Base-by-base conservation (phyloP, 2,888 invertebrate genomes). In the Chironomus riparius region DNA sequence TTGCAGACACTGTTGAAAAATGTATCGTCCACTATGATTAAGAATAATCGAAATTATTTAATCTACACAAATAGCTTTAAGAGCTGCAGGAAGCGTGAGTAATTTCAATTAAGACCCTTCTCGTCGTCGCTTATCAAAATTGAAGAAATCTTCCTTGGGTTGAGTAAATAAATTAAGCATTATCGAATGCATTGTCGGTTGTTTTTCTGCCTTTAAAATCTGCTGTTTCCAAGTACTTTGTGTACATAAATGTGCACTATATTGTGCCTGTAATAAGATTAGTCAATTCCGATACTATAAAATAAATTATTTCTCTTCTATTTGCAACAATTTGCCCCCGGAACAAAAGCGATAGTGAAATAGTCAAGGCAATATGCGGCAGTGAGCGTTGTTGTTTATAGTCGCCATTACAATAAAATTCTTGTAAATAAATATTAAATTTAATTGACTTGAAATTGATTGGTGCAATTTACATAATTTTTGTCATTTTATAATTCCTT, bases 371-470 rank as follows among this genome's bases (percentile, higher is more conserved):
- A 50, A 56, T 56, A 15, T 15, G 56, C 56, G 56, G 18, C n/a
- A 38, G 10, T 38, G 38, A 38, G 38, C 38, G 38, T 38, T 38
- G 38, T 38, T 65, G 65, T 70, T 70, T 70, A 70, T 47, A 18
- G 70, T 21, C 7, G 62, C 15, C 28, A 47, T 73, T 18, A 50
- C 47, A 73, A 65, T 73, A 73, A 74, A 47, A 47, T 47, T 74
- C 74, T 74, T 68, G 74, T 65, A 65, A 74, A 74, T 74, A 74
- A 74, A 74, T 62, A 74, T 74, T 62, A 38, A 74, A 74, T 38
- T 74, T 74, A 74, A 74, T 68, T 74, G 74, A 28, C 22, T 15
- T 7, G 65, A 22, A 65, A 61, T 50, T 72, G 72, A 28, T 62
- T 61, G 21, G 22, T 65, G 61, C 47, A 65, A 74, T 74, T 74